These are phyloP conservation scores for Leptopilina syphax DNA, from an alignment of 2,888 invertebrate genomes.

Conservation along the genomic window DNA sequence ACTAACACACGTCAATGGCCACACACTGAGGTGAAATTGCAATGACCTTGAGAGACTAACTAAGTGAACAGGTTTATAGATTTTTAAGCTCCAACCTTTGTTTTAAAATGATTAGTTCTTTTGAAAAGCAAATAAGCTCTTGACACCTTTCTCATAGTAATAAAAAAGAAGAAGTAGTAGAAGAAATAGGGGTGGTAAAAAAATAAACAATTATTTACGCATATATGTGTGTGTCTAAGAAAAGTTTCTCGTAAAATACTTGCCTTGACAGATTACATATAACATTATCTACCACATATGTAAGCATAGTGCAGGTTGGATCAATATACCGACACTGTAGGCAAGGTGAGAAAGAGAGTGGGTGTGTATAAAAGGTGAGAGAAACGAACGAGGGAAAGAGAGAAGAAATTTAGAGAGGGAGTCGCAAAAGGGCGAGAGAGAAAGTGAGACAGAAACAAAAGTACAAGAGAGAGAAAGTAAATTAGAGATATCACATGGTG, in stretches of 20 bases:
- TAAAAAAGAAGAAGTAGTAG: background rate
- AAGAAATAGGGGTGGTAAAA: background rate
- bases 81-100: background rate
- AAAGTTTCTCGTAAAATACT: background rate
- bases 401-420: background rate
- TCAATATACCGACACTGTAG: conserved; percentile 12
- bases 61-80: background rate
- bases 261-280: conserved; percentile 11
- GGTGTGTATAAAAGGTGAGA: background rate
- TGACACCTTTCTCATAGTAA: background rate
- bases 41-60: background rate
- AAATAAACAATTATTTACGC: no score
- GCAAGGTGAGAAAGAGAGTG: conserved; percentile 14
- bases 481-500: conserved; percentile 31
- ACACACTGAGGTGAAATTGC: conserved; percentile 5
- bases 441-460: background rate
- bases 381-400: conserved; percentile 8
- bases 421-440: background rate
- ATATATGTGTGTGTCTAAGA: background rate
- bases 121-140: background rate
- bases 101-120: background rate
- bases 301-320: conserved; percentile 3
- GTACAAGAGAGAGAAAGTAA: conserved; percentile 25
- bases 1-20: background rate
- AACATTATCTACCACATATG: conserved; percentile 17